phyloP scores from a whole-genome alignment of 2,113 vertebrate genomes.

The Cricetomys ansorgei region DNA sequence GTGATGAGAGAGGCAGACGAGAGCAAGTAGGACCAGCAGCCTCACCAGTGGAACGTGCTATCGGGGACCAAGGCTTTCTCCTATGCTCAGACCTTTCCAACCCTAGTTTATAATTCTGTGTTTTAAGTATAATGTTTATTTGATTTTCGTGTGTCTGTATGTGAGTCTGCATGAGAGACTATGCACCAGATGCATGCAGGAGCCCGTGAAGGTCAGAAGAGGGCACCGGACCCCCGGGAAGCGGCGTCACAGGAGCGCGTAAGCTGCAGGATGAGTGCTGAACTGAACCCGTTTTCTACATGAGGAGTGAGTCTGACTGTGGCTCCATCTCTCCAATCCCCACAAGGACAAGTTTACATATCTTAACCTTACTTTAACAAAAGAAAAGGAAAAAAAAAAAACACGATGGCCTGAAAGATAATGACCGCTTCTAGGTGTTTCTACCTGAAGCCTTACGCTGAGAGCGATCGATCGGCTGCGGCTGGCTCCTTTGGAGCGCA shows the following conservation, averaged over 20 bases:
- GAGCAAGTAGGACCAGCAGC: neutral
- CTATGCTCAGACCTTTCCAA: neutral
- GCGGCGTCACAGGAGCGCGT: neutral
- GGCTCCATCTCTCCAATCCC: neutral
- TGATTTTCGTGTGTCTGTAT: neutral
- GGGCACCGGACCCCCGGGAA: neutral
- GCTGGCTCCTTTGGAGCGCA: neutral
- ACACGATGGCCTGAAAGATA: neutral
- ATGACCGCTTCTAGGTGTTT: neutral
- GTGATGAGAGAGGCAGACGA: accelerated
- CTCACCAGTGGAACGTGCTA: neutral
- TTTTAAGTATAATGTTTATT: neutral
- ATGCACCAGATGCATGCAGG: neutral
- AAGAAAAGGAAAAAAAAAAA: neutral
- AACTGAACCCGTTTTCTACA: neutral
- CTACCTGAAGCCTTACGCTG: neutral
- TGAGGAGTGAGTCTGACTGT: neutral
- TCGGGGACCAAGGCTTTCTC: neutral
- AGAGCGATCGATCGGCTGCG: neutral
- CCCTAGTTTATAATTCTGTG: neutral
- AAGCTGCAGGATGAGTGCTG: neutral
- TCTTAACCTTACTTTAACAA: neutral
- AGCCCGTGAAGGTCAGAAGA: neutral
- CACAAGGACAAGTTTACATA: neutral
- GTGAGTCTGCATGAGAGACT: neutral